Evolutionary conservation across 1,140 invertebrate species (phyloP).

Genomic region (Drosophila arawakana): DNA sequence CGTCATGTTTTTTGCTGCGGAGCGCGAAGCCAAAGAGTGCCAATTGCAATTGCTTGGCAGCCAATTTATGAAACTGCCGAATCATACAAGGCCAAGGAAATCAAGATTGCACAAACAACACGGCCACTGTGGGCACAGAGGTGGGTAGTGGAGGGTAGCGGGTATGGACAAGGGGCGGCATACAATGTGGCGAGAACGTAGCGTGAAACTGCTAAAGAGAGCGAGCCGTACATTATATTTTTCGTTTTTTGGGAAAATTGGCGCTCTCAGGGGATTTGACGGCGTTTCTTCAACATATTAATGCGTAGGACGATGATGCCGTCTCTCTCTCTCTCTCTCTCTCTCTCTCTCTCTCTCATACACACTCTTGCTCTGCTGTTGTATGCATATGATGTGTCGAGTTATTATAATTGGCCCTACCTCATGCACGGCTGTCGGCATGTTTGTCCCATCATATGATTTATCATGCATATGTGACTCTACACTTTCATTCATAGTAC

Average conservation of each 20-base stretch:
- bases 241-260: conserved; percentile 56
- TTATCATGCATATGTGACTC: conserved; percentile 83
- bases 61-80: conserved; percentile 82
- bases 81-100: conserved; percentile 81
- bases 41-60: conserved; percentile 82
- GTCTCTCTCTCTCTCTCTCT: conserved; percentile 2
- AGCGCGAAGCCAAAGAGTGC: conserved; percentile 66
- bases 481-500: conserved; percentile 62
- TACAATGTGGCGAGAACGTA: conserved; percentile 32
- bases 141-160: neutral
- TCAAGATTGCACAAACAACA: conserved; percentile 71
- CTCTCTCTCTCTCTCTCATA: conserved; percentile 6
- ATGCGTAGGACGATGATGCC: conserved; percentile 61
- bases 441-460: conserved; percentile 81
- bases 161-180: neutral
- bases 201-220: conserved; percentile 69
- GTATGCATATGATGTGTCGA: conserved; percentile 22
- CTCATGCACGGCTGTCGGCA: conserved; percentile 74
- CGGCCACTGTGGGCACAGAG: neutral
- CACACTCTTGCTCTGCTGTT: conserved; percentile 4
- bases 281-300: conserved; percentile 30
- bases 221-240: conserved; percentile 28
- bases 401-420: conserved; percentile 50
- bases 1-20: conserved; percentile 36
- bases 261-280: conserved; percentile 59